Evolutionary conservation across 2,888 invertebrate genomes (phyloP), one percentile per base, ranked within the genome.

Genomic region (Thymelicus acteon): DNA sequence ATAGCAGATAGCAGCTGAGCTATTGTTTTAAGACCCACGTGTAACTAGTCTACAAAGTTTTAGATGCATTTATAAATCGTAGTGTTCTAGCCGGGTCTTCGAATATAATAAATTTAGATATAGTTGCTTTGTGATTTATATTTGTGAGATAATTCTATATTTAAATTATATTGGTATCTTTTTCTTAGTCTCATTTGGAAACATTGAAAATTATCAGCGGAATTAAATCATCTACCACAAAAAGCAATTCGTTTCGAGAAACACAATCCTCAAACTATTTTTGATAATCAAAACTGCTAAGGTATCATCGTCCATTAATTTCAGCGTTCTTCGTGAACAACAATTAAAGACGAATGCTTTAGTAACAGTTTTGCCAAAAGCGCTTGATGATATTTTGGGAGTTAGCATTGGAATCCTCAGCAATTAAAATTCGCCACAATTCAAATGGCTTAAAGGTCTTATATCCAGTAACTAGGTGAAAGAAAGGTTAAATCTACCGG

Each of bases 401-500:
- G 54, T 47, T 60, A 68, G 57, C 69, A 69, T 63, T n/a, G 57
- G 7, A 69, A 58, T 63, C 6, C 39, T 63, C 8, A 7, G 57
- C 54, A 58, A 69, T 69, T 68, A 68, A 68, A 68, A 68, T 54
- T 57, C 47, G 54, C 44, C 47, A 54, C 61, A 61, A 54, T 68
- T 19, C 39, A 44, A 58, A 57, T 47, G 37, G 12, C 3, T 47
- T 31, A 37, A 48, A 69, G 61, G 62, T 63, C 57, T 58, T 57
- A 37, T 47, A 61, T 62, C 57, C 63, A 63, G 48, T 58, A 48
- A 48, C 62, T 13, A 40, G 37, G 44, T 52, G 40, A 64, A 70
- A 49, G 58, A 48, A 63, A 70, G 39, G 63, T 63, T 70, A 39
- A 64, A 63, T 40, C 60, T 66, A 70, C 65, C 73, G 78, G 75